Base-by-base conservation (phyloP, 2,113 vertebrate species). In the Acanthisitta chloris region DNA sequence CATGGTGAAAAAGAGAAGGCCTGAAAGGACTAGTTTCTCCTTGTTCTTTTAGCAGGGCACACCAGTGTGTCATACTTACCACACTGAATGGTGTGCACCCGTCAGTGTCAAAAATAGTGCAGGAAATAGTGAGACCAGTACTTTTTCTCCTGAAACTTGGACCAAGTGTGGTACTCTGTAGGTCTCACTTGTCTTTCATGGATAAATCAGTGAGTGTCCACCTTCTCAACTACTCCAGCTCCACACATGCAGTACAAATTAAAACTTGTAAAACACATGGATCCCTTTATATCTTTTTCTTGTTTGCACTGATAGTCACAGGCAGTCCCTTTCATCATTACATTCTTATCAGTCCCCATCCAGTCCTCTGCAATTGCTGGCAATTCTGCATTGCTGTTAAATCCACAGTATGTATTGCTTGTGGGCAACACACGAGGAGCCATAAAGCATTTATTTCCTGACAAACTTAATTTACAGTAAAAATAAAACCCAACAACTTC, bases 61-160 rank as follows among this genome's bases (percentile, higher is more conserved):
- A 19, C 11, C 2, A 1, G 3, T 5, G 11, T n/a, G 45, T 48
- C 15, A 12, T 17, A 25, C 34, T 52, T 87, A 19, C 28, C 1
- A 1, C 51, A 29, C 3, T 55, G 13, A 36, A 10, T 21, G 23
- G 36, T 18, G 33, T 28, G 20, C 23, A 34, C 29, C 34, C 67
- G 36, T 49, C 42, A 24, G 3, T 36, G 14, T 34, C 31, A 43
- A 31, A 77, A 72, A 45, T 14, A 13, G 8, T 48, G 10, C 64
- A 58, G 34, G 8, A 18, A 79, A 42, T 29, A 34, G 8, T 4
- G 11, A 36, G 11, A 62, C 4, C 12, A 48, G 9, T 54, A 36
- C 8, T 43, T 31, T 69, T 48, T 25, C 9, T 62, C 9, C 38
- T 69, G 43, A 51, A 8, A 16, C 3, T 46, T 49, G 29, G 38